phyloP scores from a whole-genome alignment of 2,113 vertebrate species.

The Picathartes gymnocephalus region DNA sequence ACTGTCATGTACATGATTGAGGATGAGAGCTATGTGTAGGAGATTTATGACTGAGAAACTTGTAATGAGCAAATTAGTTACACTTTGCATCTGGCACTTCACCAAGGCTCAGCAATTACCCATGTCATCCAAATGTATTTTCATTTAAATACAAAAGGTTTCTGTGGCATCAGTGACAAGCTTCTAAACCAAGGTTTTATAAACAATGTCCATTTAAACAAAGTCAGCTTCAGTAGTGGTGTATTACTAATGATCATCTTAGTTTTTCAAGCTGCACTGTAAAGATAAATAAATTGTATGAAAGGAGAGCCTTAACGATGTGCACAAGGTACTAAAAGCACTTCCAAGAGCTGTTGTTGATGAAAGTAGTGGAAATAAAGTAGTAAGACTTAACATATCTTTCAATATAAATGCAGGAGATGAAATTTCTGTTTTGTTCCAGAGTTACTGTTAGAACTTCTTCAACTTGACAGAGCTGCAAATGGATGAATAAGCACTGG shows the following conservation, averaged over 20 bases:
- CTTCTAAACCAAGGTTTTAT: not conserved
- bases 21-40: not conserved
- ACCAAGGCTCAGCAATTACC: not conserved
- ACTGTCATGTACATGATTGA: not conserved
- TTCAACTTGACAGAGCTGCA: not conserved
- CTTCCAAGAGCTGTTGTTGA: not conserved
- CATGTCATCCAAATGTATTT: not conserved
- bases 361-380: not conserved
- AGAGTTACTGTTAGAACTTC: not conserved
- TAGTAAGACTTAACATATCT: not conserved
- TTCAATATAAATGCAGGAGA: not conserved
- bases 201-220: not conserved
- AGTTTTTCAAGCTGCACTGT: not conserved
- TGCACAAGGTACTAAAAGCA: not conserved
- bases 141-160: not conserved
- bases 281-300: not conserved
- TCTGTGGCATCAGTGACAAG: not conserved
- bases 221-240: not conserved
- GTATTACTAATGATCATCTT: not conserved
- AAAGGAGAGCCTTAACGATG: not conserved
- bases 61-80: not conserved
- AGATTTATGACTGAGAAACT: not conserved
- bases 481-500: not conserved
- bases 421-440: not conserved
- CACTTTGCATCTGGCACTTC: not conserved